Evolutionary conservation across 1,140 invertebrate species (phyloP).

Genomic region (Cataglyphis hispanica): DNA sequence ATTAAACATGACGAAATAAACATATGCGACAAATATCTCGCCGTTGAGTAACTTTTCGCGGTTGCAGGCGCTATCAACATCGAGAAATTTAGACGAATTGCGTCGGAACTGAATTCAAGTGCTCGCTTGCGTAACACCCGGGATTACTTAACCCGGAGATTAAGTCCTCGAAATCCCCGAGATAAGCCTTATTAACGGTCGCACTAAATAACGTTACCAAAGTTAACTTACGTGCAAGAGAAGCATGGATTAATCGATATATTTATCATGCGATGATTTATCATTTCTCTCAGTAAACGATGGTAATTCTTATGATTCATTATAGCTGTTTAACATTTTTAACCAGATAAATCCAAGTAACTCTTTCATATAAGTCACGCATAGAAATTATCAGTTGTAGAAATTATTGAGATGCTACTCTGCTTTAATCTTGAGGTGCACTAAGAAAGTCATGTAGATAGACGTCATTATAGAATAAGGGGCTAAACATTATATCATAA

Average conservation of each 20-base stretch:
- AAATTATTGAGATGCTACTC: background rate
- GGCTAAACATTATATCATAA: background rate
- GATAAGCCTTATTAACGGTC: conserved; percentile 46
- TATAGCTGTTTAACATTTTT: conserved; percentile 28
- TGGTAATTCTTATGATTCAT: conserved; percentile 24
- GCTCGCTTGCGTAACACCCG: conserved; percentile 37
- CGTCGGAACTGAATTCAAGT: conserved; percentile 38
- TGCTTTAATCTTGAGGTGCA: background rate
- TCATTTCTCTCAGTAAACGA: background rate
- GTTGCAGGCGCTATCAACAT: conserved; percentile 33
- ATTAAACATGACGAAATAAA: conserved; percentile 47
- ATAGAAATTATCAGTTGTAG: conserved; percentile 23
- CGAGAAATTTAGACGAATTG: conserved; percentile 34
- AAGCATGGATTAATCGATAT: background rate
- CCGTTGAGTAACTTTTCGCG: conserved; percentile 39
- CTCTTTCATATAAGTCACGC: conserved; percentile 1
- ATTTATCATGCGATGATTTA: conserved; percentile 9
- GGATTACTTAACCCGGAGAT: conserved; percentile 55
- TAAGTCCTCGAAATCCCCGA: conserved; percentile 42
- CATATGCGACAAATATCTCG: conserved; percentile 59
- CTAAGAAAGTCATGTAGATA: background rate
- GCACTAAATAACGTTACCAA: conserved; percentile 24
- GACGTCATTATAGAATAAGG: background rate
- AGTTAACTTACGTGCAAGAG: conserved; percentile 17
- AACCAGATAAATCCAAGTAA: background rate